These are phyloP conservation scores for Heliconius eleuchia DNA, from an alignment of 1,140 invertebrate genomes.

Conservation along the genomic window DNA sequence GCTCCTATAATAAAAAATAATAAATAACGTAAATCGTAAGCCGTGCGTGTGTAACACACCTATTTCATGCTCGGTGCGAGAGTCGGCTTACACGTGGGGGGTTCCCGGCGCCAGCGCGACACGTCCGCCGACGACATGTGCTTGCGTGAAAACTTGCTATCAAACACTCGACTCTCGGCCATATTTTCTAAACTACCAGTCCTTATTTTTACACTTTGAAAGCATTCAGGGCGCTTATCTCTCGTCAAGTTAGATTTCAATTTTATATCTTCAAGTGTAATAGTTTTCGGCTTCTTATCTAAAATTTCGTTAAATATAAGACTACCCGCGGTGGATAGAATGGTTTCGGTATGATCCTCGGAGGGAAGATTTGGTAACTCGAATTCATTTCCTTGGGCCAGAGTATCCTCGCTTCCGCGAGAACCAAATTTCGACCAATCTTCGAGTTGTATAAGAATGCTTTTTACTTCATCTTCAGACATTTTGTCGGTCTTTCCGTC, in stretches of 20 bases:
- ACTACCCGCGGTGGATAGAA: constrained; percentile 43
- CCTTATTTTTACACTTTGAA: constrained; percentile 29
- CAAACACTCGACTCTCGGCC: constrained; percentile 36
- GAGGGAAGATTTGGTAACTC: constrained; percentile 70
- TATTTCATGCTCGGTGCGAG: constrained; percentile 72
- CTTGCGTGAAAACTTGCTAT: constrained; percentile 44
- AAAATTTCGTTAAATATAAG: constrained; percentile 67
- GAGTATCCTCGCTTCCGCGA: constrained; percentile 69
- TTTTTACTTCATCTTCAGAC: constrained; percentile 81
- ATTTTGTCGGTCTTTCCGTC: constrained; percentile 66
- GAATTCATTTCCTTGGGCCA: constrained; percentile 75
- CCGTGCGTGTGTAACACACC: constrained; percentile 62
- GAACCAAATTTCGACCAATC: constrained; percentile 83
- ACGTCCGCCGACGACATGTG: constrained; percentile 45
- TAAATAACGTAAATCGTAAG: constrained; percentile 40
- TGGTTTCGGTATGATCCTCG: constrained; percentile 61
- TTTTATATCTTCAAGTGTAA: constrained; percentile 71
- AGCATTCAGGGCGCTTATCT: constrained; percentile 40
- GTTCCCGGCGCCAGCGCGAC: constrained; percentile 80
- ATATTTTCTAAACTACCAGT: constrained; percentile 57
- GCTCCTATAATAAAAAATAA: constrained; percentile 26
- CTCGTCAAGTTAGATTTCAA: constrained; percentile 57
- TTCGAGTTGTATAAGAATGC: constrained; percentile 82
- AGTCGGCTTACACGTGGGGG: constrained; percentile 71
- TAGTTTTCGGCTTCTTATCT: constrained; percentile 64